Evolutionary conservation across 2,113 vertebrate species (phyloP).

Genomic region (Pavo muticus): DNA sequence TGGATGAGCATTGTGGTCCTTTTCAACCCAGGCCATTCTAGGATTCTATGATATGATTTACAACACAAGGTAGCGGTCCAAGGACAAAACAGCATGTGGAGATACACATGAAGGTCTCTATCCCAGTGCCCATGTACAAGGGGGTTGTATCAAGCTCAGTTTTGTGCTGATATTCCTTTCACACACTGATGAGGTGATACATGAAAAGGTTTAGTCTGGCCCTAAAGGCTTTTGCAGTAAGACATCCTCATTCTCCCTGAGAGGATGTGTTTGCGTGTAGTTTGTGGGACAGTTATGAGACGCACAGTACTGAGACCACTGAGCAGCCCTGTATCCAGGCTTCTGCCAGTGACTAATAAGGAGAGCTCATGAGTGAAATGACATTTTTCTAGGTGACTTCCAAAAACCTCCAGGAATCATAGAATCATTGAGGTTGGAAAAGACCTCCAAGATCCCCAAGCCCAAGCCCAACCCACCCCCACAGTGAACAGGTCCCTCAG

Average conservation of each 20-base stretch:
- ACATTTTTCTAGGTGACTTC: neutral
- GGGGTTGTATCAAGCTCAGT: neutral
- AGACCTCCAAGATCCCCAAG: too few species aligned
- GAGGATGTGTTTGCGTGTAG: neutral
- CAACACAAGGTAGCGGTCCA: neutral
- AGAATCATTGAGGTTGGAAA: too few species aligned
- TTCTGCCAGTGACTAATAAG: neutral
- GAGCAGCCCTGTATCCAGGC: neutral
- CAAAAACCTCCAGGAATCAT: neutral
- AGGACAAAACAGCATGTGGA: neutral
- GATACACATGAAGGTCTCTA: neutral
- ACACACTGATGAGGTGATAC: neutral
- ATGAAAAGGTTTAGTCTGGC: neutral
- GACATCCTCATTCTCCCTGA: rapidly evolving
- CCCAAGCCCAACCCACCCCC: too few species aligned
- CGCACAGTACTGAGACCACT: neutral
- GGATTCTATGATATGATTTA: neutral
- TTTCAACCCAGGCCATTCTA: too few species aligned
- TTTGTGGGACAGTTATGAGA: neutral
- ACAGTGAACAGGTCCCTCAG: neutral
- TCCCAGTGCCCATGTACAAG: neutral
- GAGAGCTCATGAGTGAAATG: neutral
- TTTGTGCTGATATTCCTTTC: neutral
- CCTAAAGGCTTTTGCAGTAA: neutral
- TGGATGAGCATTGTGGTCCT: too few species aligned